Base-by-base conservation (phyloP, 2,888 invertebrate genomes). In the Calameuta pallipes region DNA sequence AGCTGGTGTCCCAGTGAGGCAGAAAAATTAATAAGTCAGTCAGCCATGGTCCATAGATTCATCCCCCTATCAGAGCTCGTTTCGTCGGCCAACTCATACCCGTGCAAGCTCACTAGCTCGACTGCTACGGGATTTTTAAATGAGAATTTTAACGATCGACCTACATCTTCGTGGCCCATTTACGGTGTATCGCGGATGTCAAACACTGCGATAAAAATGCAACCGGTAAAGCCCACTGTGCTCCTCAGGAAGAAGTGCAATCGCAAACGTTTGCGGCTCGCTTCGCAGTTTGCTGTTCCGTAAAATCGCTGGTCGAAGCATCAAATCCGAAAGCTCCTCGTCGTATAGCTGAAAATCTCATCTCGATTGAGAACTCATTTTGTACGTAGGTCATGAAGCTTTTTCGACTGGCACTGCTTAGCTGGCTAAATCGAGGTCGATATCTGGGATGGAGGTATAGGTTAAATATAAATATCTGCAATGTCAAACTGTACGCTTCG, bases 71-170 rank as follows among this genome's bases (percentile, higher is more conserved):
- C 83, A 80, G 81, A 78, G 81, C 77, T 76, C 37, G 78, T 79
- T 79, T 80, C 76, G 73, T 78, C 71, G 76, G 31, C 68, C 37
- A 68, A 34, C 41, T 71, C 69, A 69, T 71, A 71, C 31, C 30
- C 71, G n/a, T 34, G 31, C 71, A 31, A 1, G 6, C 71, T 71
- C 71, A 13, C 75, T 11, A 30, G 69, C 78, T 78, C 75, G 74
- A 56, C 80, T 79, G 75, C 81, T 79, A 81, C 81, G 75, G 79
- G 84, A 88, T 89, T 87, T 88, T 87, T 86, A 87, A 88, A 87
- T 87, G 89, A 89, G 89, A 88, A 89, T 88, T 88, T 89, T 88
- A 89, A 89, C 88, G 89, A 89, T 88, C 86, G 89, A 89, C 89
- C 89, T 86, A 89, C 84, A 89, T 89, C 84, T 81, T 82, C 80